Evolutionary conservation across 1,140 invertebrate species (phyloP).

Genomic region (Piezodorus guildinii): DNA sequence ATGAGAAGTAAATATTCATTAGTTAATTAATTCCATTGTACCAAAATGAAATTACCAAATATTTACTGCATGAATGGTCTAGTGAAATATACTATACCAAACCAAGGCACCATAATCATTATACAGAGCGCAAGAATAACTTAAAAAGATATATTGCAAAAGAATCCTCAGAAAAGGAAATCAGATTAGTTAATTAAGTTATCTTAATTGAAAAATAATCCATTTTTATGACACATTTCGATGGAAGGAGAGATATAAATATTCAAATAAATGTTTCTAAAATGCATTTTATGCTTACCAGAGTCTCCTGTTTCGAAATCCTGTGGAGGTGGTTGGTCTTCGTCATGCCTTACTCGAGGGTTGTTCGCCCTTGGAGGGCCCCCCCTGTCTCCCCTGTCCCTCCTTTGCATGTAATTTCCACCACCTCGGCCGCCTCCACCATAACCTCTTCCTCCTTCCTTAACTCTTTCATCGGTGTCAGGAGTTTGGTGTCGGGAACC

Average conservation of each 20-base stretch:
- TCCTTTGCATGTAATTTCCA: slow-evolving; percentile 16
- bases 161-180: too few species aligned
- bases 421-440: slow-evolving; percentile 21
- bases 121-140: too few species aligned
- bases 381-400: slow-evolving; percentile 21
- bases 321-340: slow-evolving; percentile 11
- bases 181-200: too few species aligned
- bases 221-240: too few species aligned
- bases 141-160: too few species aligned
- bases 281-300: not conserved
- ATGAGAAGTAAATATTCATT: too few species aligned
- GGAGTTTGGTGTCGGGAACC: slow-evolving; percentile 30
- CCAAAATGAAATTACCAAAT: too few species aligned
- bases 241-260: not conserved
- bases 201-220: too few species aligned
- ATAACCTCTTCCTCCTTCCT: slow-evolving; percentile 13
- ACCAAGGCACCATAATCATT: too few species aligned
- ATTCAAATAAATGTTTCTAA: not conserved
- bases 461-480: slow-evolving; percentile 29
- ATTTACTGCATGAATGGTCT: too few species aligned
- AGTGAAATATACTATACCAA: too few species aligned
- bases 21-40: too few species aligned
- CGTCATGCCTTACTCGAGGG: slow-evolving; percentile 7
- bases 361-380: not conserved
- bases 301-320: slow-evolving; percentile 12